These are phyloP conservation scores for Zaprionus lachaisei DNA, from an alignment of 1,140 invertebrate genomes.

Conservation along the genomic window DNA sequence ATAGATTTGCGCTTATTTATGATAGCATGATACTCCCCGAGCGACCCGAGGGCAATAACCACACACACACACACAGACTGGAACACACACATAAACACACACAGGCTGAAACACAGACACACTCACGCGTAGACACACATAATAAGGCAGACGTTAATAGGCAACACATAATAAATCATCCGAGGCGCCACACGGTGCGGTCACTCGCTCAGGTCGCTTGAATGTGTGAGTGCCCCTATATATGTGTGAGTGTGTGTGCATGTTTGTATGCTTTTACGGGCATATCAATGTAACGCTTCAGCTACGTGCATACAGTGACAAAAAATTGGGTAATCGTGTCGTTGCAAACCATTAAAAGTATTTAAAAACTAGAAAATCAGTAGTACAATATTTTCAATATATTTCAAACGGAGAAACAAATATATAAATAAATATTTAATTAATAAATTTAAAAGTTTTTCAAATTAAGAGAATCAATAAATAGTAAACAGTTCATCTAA, in stretches of 20 bases:
- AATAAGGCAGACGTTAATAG: constrained; percentile 62
- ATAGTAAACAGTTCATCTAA: not conserved
- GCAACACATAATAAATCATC: constrained; percentile 80
- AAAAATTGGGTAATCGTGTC: not conserved
- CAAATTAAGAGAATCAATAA: too few species aligned
- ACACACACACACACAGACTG: not conserved
- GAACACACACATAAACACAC: not conserved
- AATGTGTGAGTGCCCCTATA: not conserved
- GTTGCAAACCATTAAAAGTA: not conserved
- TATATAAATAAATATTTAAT: not conserved
- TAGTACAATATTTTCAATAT: not conserved
- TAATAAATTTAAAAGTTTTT: not conserved
- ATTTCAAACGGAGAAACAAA: not conserved
- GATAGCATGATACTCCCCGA: constrained; percentile 48
- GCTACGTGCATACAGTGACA: constrained; percentile 22
- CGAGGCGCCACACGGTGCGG: constrained; percentile 37
- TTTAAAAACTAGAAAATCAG: not conserved
- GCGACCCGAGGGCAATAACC: constrained; percentile 5
- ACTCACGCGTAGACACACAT: constrained; percentile 28
- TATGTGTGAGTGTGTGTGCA: not conserved
- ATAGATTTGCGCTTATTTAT: constrained; percentile 82
- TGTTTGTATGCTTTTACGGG: constrained; percentile 8
- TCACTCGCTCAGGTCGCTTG: constrained; percentile 45
- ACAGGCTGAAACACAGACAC: constrained; percentile 7
- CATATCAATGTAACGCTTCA: constrained; percentile 27